phyloP scores from a whole-genome alignment of 2,888 invertebrate genomes.

The Xestia rhomboidea region DNA sequence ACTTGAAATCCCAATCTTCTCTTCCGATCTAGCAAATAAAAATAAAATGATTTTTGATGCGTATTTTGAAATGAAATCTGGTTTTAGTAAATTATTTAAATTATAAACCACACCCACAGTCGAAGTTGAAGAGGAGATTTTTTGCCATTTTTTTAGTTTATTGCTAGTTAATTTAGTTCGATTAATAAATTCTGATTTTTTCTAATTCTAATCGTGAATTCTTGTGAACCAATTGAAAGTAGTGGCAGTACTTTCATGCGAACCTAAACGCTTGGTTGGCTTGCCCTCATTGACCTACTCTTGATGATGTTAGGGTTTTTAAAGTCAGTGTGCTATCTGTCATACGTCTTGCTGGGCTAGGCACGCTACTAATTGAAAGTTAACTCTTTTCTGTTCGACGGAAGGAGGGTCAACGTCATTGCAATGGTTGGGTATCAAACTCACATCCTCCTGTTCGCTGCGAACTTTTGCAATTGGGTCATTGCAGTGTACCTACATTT shows the following conservation, averaged over 20 bases:
- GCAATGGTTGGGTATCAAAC: background rate
- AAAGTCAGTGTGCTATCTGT: too few relatives aligned
- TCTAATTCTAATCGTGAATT: background rate
- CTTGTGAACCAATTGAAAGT: too few relatives aligned
- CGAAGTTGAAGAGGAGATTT: background rate
- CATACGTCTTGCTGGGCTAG: too few relatives aligned
- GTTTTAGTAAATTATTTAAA: background rate
- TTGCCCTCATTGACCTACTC: too few relatives aligned
- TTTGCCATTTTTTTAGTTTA: background rate
- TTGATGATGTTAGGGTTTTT: too few relatives aligned
- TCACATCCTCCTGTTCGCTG: background rate
- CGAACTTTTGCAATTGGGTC: background rate
- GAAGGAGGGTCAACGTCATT: background rate
- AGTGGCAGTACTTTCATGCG: too few relatives aligned
- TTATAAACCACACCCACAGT: background rate
- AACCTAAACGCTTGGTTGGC: too few relatives aligned
- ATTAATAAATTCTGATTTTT: background rate
- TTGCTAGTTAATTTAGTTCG: background rate
- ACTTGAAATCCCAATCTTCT: too few relatives aligned
- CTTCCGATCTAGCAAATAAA: too few relatives aligned
- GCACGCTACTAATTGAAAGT: background rate
- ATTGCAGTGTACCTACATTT: background rate
- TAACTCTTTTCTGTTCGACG: background rate
- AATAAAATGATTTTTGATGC: too few relatives aligned
- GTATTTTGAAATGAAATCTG: background rate